phyloP scores from a whole-genome alignment of 2,888 invertebrate species.

The Automeris io region DNA sequence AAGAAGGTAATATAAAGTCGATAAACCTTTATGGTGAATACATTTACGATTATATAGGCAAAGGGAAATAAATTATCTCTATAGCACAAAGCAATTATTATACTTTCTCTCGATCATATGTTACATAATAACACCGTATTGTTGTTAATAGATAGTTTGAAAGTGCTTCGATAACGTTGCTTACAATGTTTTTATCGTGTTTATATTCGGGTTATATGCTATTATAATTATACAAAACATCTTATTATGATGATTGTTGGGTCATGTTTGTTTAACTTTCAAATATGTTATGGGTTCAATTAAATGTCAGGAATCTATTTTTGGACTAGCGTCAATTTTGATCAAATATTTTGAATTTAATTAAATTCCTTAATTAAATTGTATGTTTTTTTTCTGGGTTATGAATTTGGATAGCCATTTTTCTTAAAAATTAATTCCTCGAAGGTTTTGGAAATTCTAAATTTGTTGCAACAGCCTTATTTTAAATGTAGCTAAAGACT shows the following conservation, averaged over 20 bases:
- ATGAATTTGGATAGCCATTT: too few species aligned
- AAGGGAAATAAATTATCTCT: background rate
- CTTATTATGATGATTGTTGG: slow-evolving; percentile 1
- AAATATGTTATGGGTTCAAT: too few species aligned
- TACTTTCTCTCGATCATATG: slow-evolving; percentile 25
- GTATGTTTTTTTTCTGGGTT: too few species aligned
- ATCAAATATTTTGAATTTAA: too few species aligned
- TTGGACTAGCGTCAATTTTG: too few species aligned
- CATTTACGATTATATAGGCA: background rate
- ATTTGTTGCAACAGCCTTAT: background rate
- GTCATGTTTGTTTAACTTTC: background rate
- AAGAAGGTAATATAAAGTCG: too few species aligned
- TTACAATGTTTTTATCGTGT: background rate
- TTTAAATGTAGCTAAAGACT: too few species aligned
- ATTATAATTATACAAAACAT: background rate
- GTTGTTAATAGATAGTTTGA: background rate
- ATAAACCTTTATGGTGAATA: background rate
- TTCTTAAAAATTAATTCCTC: too few species aligned
- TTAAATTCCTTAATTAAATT: too few species aligned
- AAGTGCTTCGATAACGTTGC: slow-evolving; percentile 2
- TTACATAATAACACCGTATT: slow-evolving; percentile 11
- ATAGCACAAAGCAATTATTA: slow-evolving; percentile 4
- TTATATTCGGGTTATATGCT: background rate
- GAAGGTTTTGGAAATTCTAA: background rate
- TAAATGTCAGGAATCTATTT: too few species aligned